These are phyloP conservation scores for Syngnathoides biaculeatus DNA, from an alignment of 2,113 vertebrate genomes.

Conservation along the genomic window DNA sequence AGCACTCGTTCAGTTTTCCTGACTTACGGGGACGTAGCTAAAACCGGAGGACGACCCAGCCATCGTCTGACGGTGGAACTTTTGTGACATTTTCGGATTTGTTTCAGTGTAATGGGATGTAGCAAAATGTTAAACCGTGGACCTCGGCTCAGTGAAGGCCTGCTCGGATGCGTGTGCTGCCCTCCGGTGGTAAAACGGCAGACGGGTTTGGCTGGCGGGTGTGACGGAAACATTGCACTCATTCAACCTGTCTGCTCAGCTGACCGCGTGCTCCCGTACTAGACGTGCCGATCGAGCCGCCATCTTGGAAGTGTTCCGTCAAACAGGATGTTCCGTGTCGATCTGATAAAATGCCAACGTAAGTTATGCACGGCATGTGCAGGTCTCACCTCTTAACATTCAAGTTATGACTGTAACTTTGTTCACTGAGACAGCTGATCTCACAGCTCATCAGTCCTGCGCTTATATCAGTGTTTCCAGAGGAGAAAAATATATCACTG, in stretches of 20 bases:
- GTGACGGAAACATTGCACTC: neutral
- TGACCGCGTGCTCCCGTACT: neutral
- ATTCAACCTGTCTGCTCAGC: slow-evolving; percentile 30
- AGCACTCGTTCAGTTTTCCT: too few relatives aligned
- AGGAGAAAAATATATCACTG: neutral
- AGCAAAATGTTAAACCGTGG: neutral
- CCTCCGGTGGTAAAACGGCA: slow-evolving; percentile 33
- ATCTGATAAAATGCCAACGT: neutral
- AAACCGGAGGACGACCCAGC: too few relatives aligned
- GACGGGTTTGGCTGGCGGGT: neutral
- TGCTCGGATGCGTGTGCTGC: neutral
- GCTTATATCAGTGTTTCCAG: too few relatives aligned
- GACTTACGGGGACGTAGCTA: too few relatives aligned
- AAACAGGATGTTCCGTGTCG: neutral
- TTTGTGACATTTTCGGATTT: neutral
- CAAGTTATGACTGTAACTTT: too few relatives aligned
- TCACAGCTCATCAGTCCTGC: too few relatives aligned
- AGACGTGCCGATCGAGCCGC: slow-evolving; percentile 30
- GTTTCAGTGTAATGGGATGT: too few relatives aligned
- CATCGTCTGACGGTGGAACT: too few relatives aligned
- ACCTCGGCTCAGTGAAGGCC: neutral
- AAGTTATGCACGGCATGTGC: neutral
- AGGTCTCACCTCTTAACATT: neutral
- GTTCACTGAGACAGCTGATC: too few relatives aligned
- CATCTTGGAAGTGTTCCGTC: slow-evolving; percentile 16